Conservation (phyloP, 2,113 vertebrate species). For the Sminthopsis crassicaudata region DNA sequence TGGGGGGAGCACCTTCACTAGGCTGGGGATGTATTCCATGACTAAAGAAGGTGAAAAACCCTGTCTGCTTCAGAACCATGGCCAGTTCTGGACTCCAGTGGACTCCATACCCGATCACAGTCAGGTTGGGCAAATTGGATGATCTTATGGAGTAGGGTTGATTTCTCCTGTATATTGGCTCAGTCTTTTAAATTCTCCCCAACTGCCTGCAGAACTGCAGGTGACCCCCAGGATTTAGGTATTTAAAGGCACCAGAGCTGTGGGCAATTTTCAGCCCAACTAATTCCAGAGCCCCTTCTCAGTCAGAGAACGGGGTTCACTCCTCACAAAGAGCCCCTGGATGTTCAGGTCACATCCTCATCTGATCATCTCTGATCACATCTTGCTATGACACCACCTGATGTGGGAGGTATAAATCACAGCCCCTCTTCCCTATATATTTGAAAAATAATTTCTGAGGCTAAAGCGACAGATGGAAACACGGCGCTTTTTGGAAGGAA, state of each 20-base stretch:
- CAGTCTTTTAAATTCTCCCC: no score
- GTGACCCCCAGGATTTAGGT: background rate
- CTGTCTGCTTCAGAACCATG: no score
- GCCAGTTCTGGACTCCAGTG: no score
- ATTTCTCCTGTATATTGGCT: background rate
- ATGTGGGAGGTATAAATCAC: background rate
- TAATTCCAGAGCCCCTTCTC: background rate
- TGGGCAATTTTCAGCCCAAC: background rate
- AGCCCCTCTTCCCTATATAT: background rate
- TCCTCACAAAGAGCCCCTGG: background rate
- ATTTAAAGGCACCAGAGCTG: background rate
- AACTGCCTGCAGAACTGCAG: no score
- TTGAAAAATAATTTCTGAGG: background rate
- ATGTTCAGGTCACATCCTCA: background rate
- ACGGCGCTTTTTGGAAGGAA: background rate
- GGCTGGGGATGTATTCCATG: no score
- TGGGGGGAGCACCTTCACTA: background rate
- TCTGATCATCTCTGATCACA: no score
- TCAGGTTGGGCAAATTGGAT: no score
- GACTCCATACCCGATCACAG: no score
- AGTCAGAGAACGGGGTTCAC: background rate
- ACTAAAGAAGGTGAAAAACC: background rate
- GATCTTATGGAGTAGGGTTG: no score
- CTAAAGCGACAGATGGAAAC: background rate
- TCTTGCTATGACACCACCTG: background rate